These are phyloP conservation scores for Strongylocentrotus purpuratus DNA, from an alignment of 35 echinoderm and acorn worm genomes.

Conservation along the genomic window DNA sequence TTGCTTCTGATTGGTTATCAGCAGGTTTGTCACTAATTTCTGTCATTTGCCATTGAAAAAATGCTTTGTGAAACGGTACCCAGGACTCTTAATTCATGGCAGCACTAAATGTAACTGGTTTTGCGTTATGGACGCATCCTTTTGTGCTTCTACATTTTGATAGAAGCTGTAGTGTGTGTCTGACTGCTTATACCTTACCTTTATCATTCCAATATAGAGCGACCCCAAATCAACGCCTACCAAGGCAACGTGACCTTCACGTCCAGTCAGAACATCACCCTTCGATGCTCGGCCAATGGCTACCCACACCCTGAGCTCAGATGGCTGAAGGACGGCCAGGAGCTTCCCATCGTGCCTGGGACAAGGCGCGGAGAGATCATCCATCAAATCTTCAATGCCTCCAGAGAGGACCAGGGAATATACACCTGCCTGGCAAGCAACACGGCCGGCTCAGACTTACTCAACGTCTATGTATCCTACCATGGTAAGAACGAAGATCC, in stretches of 20 bases:
- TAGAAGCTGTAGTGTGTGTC: background rate
- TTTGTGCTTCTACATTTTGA: too few relatives aligned
- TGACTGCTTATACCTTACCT: background rate
- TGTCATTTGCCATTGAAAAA: too few relatives aligned
- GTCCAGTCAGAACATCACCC: slow-evolving; percentile 73
- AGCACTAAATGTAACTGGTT: too few relatives aligned
- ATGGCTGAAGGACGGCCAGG: slow-evolving; percentile 80
- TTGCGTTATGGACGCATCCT: too few relatives aligned
- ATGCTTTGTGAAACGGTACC: too few relatives aligned
- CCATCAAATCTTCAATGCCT: slow-evolving; percentile 50
- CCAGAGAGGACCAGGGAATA: slow-evolving; percentile 22
- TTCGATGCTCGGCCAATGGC: slow-evolving; percentile 73
- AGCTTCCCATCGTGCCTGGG: slow-evolving; percentile 61
- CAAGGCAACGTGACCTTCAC: slow-evolving; percentile 72
- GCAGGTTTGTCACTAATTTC: too few relatives aligned
- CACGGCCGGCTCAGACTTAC: slow-evolving; percentile 58
- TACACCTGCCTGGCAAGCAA: slow-evolving; percentile 74
- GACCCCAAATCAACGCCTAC: slow-evolving; percentile 35
- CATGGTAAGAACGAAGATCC: slow-evolving; percentile 5
- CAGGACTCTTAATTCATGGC: too few relatives aligned
- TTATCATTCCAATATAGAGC: slow-evolving; percentile 44
- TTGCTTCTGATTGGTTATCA: too few relatives aligned
- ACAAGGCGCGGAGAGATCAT: slow-evolving; percentile 38
- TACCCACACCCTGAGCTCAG: slow-evolving; percentile 69
- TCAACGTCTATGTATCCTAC: slow-evolving; percentile 40